phyloP scores from a whole-genome alignment of 2,888 invertebrate genomes.

The Pyrrhia umbra region DNA sequence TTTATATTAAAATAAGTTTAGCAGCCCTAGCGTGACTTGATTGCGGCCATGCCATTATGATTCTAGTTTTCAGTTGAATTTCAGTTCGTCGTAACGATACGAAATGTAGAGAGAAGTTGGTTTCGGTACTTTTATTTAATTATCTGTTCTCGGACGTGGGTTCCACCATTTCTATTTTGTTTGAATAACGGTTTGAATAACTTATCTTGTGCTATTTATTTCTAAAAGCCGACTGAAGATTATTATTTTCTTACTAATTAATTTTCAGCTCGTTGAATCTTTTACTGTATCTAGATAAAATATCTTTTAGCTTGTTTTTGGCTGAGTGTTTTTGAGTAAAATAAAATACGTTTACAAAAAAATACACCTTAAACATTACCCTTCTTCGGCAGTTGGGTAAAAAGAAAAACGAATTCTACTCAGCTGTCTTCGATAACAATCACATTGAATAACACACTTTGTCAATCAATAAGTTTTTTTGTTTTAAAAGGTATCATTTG shows the following conservation, averaged over 20 bases:
- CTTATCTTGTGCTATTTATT: slow-evolving; percentile 7
- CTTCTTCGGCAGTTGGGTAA: too few relatives aligned
- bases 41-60: slow-evolving; percentile 63
- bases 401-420: too few relatives aligned
- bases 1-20: slow-evolving; percentile 1
- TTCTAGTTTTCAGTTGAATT: slow-evolving; percentile 58
- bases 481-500: too few relatives aligned
- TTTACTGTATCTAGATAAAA: too few relatives aligned
- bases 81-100: slow-evolving; percentile 40
- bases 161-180: slow-evolving; percentile 8
- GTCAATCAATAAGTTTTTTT: too few relatives aligned
- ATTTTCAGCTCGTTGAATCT: background rate
- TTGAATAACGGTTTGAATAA: slow-evolving; percentile 14
- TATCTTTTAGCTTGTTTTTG: too few relatives aligned
- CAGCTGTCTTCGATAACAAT: too few relatives aligned
- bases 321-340: too few relatives aligned
- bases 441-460: too few relatives aligned
- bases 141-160: slow-evolving; percentile 25
- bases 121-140: slow-evolving; percentile 44
- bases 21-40: slow-evolving; percentile 55
- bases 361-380: too few relatives aligned
- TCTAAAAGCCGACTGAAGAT: background rate
- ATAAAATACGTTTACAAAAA: too few relatives aligned
- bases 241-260: slow-evolving; percentile 6
- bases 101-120: slow-evolving; percentile 37